Conservation (phyloP, 2,888 invertebrate genomes). For the Himalopsyche kuldschensis region DNA sequence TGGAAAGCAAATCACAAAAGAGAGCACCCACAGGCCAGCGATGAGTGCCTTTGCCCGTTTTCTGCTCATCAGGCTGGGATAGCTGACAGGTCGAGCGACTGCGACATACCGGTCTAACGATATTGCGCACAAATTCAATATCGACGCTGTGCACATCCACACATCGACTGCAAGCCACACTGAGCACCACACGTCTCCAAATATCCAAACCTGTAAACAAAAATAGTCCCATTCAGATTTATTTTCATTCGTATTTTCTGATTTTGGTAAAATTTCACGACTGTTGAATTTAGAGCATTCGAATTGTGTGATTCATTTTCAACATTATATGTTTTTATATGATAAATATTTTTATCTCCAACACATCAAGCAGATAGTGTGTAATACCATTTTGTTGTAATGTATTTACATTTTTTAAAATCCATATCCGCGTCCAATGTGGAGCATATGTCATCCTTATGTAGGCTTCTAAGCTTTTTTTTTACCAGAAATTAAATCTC, state of each 20-base stretch:
- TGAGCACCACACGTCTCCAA: constrained; percentile 94
- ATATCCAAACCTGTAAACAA: constrained; percentile 85
- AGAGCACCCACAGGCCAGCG: constrained; percentile 91
- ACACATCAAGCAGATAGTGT: too few species aligned
- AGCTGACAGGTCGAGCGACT: constrained; percentile 93
- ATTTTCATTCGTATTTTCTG: not conserved
- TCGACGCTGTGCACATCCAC: constrained; percentile 98
- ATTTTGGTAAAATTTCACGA: too few species aligned
- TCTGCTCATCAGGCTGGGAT: constrained; percentile 89
- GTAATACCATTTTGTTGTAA: too few species aligned
- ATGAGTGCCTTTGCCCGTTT: constrained; percentile 84
- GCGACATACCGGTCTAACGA: constrained; percentile 95
- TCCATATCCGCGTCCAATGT: too few species aligned
- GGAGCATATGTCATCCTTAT: too few species aligned
- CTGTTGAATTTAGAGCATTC: too few species aligned
- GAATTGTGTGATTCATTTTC: too few species aligned
- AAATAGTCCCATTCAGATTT: not conserved
- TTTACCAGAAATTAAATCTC: too few species aligned
- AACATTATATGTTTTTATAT: too few species aligned
- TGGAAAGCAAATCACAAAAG: constrained; percentile 95
- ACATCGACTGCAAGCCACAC: constrained; percentile 97
- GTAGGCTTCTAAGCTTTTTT: too few species aligned
- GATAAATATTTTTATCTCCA: too few species aligned
- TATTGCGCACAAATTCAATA: constrained; percentile 94
- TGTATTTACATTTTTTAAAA: too few species aligned